Evolutionary conservation across 2,113 vertebrate genomes (phyloP).

Genomic region (Acanthochromis polyacanthus): DNA sequence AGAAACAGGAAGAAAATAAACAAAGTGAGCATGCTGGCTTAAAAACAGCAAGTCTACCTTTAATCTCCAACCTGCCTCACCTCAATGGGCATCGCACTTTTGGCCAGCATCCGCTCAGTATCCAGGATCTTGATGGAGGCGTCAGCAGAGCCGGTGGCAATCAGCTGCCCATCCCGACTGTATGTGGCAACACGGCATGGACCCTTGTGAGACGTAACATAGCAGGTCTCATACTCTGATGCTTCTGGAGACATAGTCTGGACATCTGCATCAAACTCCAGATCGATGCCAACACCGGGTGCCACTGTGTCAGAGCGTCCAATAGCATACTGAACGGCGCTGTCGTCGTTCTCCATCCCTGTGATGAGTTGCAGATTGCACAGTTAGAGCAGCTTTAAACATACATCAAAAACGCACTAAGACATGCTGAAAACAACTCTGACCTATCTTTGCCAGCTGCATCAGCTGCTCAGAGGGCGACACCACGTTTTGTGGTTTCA

Average conservation of each 20-base stretch:
- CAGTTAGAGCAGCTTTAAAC: neutral
- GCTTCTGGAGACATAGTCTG: conserved; percentile 99
- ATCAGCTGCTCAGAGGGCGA: conserved; percentile 98
- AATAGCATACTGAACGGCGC: conserved; percentile 96
- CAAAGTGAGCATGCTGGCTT: neutral
- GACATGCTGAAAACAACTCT: conserved; percentile 1
- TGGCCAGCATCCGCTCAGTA: conserved; percentile 98
- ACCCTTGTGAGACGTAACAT: conserved; percentile 97
- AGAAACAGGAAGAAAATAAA: neutral
- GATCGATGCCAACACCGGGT: conserved; percentile 95
- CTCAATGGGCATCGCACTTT: conserved; percentile 98
- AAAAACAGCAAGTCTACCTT: neutral
- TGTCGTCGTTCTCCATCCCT: conserved; percentile 99
- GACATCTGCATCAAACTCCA: conserved; percentile 97
- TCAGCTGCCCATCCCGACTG: conserved; percentile 95
- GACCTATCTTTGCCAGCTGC: conserved; percentile 97
- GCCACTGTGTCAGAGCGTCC: conserved; percentile 96
- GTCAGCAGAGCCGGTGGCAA: conserved; percentile 96
- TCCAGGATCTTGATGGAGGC: conserved; percentile 99
- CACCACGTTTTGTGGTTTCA: conserved; percentile 94
- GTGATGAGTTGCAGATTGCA: conserved; percentile 10
- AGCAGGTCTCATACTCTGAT: conserved; percentile 98
- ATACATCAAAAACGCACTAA: neutral
- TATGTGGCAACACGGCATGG: conserved; percentile 96
- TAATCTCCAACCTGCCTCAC: conserved; percentile 71